Base-by-base conservation (phyloP, 2,113 vertebrate genomes). In the Electrona antarctica region DNA sequence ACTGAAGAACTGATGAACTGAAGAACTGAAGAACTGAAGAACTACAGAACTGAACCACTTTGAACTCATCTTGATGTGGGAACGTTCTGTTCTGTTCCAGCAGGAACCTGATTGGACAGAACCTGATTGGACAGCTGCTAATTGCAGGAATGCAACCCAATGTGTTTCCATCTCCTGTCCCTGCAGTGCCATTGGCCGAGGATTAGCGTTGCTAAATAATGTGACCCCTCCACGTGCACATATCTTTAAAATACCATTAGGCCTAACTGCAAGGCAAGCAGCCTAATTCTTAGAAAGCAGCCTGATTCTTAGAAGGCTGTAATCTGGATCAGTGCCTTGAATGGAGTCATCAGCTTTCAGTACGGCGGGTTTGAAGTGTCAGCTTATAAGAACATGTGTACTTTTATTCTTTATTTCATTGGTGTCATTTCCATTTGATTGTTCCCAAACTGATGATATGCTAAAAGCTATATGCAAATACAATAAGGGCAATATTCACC, bases 181-280 rank as follows among this genome's bases (percentile, higher is more conserved):
- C 9, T n/a, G n/a, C n/a, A n/a, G 61, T 11, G 10, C 33, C 49
- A 74, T 78, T 73, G 11, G 59, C 65, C 46, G 45, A 47, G 76
- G 82, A 87, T 89, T 85, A 88, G 60, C 54, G 68, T 2, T 2
- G n/a, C 68, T 65, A 64, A 78, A 6, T 48, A 58, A n/a, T 80
- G 51, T 48, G 14, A n/a, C 28, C 57, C 14, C 13, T 73, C 80
- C 81, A 85, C 60, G 29, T 77, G 76, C 59, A 7, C 8, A 67
- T 76, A 76, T 71, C 50, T 74, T 64, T 73, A 33, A 85, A 71
- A 50, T 67, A 11, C 45, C 69, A 72, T 84, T 71, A 75, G 67
- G 45, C 74, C 73, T 29, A 58, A 48, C 61, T 57, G 46, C 58
- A 48, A 74, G n/a, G n/a, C n/a, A n/a, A n/a, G n/a, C n/a, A n/a